phyloP scores from a whole-genome alignment of 2,888 invertebrate species.

The Stramonita haemastoma region DNA sequence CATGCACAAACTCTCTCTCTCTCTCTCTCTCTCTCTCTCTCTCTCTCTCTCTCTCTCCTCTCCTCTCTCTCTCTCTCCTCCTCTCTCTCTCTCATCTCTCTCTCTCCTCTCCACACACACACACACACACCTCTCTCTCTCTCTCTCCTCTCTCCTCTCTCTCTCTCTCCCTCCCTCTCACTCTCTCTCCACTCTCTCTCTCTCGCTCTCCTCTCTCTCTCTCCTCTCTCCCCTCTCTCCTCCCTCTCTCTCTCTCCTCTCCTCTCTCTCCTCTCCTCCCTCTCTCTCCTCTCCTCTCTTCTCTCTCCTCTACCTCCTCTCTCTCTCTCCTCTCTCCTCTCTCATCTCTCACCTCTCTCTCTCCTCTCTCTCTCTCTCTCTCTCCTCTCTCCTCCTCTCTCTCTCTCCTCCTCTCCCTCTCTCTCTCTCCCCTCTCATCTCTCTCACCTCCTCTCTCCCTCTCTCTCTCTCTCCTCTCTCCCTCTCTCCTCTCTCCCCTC shows the following conservation, averaged over 20 bases:
- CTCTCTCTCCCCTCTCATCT: not conserved
- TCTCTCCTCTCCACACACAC: too few relatives aligned
- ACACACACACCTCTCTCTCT: constrained; percentile 1
- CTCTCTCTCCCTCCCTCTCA: not conserved
- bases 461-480: not conserved
- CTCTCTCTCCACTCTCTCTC: not conserved
- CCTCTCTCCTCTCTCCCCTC: not conserved
- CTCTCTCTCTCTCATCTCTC: not conserved
- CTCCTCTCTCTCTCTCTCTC: constrained; percentile 1
- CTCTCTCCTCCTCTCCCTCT: not conserved
- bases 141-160: not conserved
- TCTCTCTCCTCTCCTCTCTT: not conserved
- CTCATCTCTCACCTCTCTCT: not conserved
- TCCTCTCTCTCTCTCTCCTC: too few relatives aligned
- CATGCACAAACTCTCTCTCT: too few relatives aligned
- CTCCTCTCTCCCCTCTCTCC: too few relatives aligned
- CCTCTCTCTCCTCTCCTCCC: not conserved
- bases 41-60: too few relatives aligned
- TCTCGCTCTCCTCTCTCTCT: not conserved
- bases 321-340: not conserved
- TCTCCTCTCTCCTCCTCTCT: not conserved
- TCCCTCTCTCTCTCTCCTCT: too few relatives aligned
- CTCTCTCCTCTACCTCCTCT: not conserved
- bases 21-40: too few relatives aligned
- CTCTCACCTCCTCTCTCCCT: not conserved